Evolutionary conservation across 2,888 invertebrate species (phyloP).

Genomic region (Augochlorella aurata): DNA sequence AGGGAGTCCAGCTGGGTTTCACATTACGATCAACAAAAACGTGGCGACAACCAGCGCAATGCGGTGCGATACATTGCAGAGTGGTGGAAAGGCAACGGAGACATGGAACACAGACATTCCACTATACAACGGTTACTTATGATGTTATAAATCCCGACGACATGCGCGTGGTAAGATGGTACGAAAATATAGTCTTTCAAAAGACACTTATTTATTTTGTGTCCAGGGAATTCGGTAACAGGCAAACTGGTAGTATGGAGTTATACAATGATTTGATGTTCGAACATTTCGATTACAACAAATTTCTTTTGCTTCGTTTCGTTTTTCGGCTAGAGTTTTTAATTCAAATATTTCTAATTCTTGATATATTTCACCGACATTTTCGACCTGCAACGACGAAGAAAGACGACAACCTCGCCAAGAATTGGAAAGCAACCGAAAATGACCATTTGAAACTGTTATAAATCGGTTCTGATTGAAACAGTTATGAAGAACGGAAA

Average conservation of each 20-base stretch:
- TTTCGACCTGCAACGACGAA: slow-evolving; percentile 23
- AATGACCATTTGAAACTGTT: too few relatives aligned
- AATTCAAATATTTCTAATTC: slow-evolving; percentile 18
- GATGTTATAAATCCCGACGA: not conserved
- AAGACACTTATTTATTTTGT: slow-evolving; percentile 51
- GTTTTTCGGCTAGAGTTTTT: slow-evolving; percentile 1
- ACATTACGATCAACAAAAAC: slow-evolving; percentile 72
- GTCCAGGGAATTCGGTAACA: slow-evolving; percentile 44
- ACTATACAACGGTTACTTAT: slow-evolving; percentile 48
- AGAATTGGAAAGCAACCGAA: too few relatives aligned
- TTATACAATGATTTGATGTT: slow-evolving; percentile 44
- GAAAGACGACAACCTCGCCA: slow-evolving; percentile 34
- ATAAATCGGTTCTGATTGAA: too few relatives aligned
- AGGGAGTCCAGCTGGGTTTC: slow-evolving; percentile 67
- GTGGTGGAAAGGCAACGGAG: not conserved
- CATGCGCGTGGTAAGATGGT: slow-evolving; percentile 22
- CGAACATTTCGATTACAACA: slow-evolving; percentile 26
- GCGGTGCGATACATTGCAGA: not conserved
- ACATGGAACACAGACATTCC: slow-evolving; percentile 61
- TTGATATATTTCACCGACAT: slow-evolving; percentile 19
- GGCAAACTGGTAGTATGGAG: slow-evolving; percentile 52
- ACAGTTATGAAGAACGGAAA: too few relatives aligned
- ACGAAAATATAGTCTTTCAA: slow-evolving; percentile 39
- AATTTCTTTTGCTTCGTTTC: slow-evolving; percentile 18
- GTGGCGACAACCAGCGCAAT: slow-evolving; percentile 47